Conservation (phyloP, 1,140 invertebrate genomes). For the Aphis craccivora region DNA sequence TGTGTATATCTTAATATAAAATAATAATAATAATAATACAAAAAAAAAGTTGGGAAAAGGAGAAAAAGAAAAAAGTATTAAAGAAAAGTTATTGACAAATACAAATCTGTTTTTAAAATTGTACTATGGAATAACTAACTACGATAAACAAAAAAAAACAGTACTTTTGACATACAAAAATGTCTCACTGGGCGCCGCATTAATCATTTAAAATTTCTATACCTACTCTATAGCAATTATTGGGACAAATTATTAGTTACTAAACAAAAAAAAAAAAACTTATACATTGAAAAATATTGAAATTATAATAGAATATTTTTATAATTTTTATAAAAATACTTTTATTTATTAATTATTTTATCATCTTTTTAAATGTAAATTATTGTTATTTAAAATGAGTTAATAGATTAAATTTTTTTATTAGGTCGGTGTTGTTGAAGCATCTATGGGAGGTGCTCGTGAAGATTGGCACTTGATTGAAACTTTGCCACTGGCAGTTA, state of each 20-base stretch:
- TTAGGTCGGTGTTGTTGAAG: slow-evolving; percentile 62
- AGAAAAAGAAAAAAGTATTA: not conserved
- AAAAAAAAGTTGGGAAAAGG: not conserved
- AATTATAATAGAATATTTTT: not conserved
- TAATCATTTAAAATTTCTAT: not conserved
- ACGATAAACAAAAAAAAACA: not conserved
- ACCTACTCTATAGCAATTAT: not conserved
- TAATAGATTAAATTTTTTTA: slow-evolving; percentile 35
- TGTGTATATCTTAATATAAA: too few relatives aligned
- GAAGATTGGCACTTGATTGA: slow-evolving; percentile 76
- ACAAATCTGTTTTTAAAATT: not conserved
- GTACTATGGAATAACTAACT: not conserved
- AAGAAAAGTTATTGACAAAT: too few relatives aligned
- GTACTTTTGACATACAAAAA: not conserved
- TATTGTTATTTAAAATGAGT: not conserved
- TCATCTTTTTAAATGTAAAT: not conserved
- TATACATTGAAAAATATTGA: not conserved
- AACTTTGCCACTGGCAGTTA: slow-evolving; percentile 73
- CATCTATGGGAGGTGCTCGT: slow-evolving; percentile 66
- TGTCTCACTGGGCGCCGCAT: not conserved
- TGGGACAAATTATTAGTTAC: not conserved
- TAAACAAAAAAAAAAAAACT: not conserved
- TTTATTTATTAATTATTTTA: not conserved
- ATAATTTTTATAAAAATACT: not conserved
- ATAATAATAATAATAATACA: not conserved